A percentile compares a stretch with the other conserved stretches of the same genome.
phyloP scores from a whole-genome alignment of 1,140 invertebrate species.

The Drosophila repletoides region DNA sequence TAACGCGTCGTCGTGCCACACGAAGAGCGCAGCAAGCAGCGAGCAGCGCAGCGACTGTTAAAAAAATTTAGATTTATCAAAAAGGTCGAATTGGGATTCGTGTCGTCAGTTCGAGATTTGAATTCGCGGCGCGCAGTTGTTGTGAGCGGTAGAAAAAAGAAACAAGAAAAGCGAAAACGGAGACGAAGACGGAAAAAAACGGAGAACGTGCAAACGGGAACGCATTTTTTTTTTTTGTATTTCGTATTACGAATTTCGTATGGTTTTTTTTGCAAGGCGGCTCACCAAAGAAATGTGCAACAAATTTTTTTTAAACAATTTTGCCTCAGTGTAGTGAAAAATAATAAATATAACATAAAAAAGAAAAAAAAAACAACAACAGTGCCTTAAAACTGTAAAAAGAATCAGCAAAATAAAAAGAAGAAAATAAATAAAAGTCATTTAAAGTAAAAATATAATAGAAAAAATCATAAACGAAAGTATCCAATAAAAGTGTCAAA shows the following conservation, averaged over 20 bases:
- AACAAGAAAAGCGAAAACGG: slow-evolving; percentile 41
- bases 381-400: slow-evolving; percentile 11
- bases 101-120: slow-evolving; percentile 57
- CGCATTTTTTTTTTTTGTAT: slow-evolving; percentile 41
- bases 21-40: slow-evolving; percentile 20
- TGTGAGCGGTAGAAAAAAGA: slow-evolving; percentile 57
- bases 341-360: neutral
- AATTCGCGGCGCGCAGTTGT: slow-evolving; percentile 77
- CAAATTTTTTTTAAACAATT: slow-evolving; percentile 20
- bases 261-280: slow-evolving; percentile 13
- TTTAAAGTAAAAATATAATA: neutral
- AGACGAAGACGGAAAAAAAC: slow-evolving; percentile 44
- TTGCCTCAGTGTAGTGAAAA: slow-evolving; percentile 47
- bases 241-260: slow-evolving; percentile 60
- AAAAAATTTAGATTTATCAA: slow-evolving; percentile 4
- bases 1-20: slow-evolving; percentile 42
- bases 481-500: too few species aligned
- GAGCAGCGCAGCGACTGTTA: neutral
- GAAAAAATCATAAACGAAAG: slow-evolving; percentile 37
- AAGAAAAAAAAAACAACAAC: neutral
- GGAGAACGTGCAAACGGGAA: slow-evolving; percentile 37
- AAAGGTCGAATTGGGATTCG: slow-evolving; percentile 31
- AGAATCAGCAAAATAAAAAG: slow-evolving; percentile 4
- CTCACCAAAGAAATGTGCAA: slow-evolving; percentile 57
- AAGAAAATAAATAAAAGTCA: slow-evolving; percentile 31